phyloP scores from a whole-genome alignment of 35 echinoderm and acorn worm genomes.

The Ophioderma brevispina region DNA sequence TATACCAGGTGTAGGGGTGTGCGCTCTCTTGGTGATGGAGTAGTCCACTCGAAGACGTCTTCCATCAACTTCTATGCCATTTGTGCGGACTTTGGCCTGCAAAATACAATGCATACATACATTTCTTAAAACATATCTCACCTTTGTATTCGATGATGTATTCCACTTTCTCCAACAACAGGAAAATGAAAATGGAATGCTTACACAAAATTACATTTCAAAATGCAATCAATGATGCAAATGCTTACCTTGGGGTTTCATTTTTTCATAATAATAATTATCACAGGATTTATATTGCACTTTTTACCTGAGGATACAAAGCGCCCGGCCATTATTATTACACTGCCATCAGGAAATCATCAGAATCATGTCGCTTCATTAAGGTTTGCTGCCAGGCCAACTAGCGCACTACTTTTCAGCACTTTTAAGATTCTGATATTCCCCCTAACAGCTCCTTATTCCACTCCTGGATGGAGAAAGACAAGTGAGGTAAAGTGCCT shows the following conservation, averaged over 20 bases:
- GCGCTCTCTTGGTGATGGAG: conserved; percentile 92
- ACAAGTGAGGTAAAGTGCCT: too few species aligned
- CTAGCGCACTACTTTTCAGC: too few species aligned
- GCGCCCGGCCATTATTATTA: neutral
- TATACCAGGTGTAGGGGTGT: conserved; percentile 97
- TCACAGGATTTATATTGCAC: too few species aligned
- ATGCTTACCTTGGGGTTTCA: too few species aligned
- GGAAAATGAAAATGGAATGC: neutral
- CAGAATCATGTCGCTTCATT: too few species aligned
- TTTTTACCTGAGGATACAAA: too few species aligned
- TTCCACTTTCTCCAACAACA: neutral
- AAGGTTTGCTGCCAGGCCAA: too few species aligned
- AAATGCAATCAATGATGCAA: too few species aligned
- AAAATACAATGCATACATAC: neutral
- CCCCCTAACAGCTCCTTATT: too few species aligned
- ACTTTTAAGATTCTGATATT: too few species aligned
- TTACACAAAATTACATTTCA: neutral
- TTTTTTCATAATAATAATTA: too few species aligned
- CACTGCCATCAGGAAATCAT: neutral
- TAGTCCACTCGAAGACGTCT: conserved; percentile 90
- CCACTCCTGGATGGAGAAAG: too few species aligned
- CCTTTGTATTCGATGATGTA: neutral
- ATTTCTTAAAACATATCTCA: neutral
- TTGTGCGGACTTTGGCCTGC: conserved; percentile 85
- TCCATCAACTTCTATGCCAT: conserved; percentile 93